These are phyloP conservation scores for Lethocerus indicus DNA, from an alignment of 1,140 invertebrate species.

Conservation along the genomic window DNA sequence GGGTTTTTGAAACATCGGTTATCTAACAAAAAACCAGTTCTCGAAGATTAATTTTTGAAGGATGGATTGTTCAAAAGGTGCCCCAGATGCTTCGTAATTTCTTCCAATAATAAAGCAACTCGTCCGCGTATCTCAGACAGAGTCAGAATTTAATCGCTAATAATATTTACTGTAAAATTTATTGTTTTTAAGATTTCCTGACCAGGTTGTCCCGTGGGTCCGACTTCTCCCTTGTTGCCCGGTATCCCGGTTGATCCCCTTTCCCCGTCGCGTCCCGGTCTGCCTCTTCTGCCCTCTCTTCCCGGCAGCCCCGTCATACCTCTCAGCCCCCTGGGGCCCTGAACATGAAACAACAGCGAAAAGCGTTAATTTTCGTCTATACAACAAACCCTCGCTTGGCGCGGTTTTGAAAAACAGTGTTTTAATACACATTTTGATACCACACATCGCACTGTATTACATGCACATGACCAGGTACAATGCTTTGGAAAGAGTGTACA, in stretches of 20 bases:
- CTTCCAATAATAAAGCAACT: conserved; percentile 41
- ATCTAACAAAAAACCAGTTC: no score
- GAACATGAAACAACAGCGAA: conserved; percentile 11
- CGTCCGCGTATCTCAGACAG: no score
- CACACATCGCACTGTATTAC: not conserved
- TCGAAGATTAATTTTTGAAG: no score
- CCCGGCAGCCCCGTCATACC: conserved; percentile 44
- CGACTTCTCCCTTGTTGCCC: conserved; percentile 16
- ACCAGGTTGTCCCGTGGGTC: conserved; percentile 13
- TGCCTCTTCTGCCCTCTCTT: conserved; percentile 43
- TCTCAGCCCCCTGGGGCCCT: conserved; percentile 43
- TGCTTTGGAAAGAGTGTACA: not conserved
- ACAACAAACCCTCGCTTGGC: not conserved
- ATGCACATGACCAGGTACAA: not conserved
- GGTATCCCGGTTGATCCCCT: conserved; percentile 15
- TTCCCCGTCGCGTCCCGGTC: conserved; percentile 46
- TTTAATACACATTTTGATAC: not conserved
- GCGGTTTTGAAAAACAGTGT: not conserved
- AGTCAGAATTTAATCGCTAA: no score
- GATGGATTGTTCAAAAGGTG: no score
- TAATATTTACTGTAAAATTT: no score
- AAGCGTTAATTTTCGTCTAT: not conserved
- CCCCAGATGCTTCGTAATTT: conserved; percentile 25
- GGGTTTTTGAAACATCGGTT: no score
- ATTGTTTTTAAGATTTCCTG: no score